Evolutionary conservation across 2,797 vertebrate genomes (phyloP), one percentile per base, ranked within the genome.

Genomic region (Benthosema pterotum): DNA sequence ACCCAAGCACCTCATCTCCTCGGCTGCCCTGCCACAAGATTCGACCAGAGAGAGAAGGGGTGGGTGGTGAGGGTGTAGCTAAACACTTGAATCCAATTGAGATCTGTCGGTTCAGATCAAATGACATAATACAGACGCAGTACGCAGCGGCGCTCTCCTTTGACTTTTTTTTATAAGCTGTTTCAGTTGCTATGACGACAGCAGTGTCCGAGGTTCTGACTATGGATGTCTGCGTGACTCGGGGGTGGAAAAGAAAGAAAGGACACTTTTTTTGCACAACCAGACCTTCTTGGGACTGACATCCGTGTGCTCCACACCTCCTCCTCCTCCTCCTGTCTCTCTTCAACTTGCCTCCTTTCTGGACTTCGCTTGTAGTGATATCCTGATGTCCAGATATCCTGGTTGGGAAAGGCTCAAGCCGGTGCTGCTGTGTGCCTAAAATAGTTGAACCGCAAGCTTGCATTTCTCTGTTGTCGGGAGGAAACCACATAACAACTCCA

Each of bases 131-230:
- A 53, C 42, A 43, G 65, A 67, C 7, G 0, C 1, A 51, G 7
- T 57, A 0, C 16, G 12, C 16, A 42, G 63, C 11, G 0, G 60
- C 1, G 5, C 59, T 51, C 61, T 64, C 63, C 49, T 46, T 60
- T 28, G 45, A 72, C 50, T 51, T 49, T 71, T 76, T 73, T 43
- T 72, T 43, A n/a, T n/a, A n/a, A 45, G 51, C 66, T 75, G 52
- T 60, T 50, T 52, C 60, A 55, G 84, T 89, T 75, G 76, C 76
- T 38, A 71, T 61, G 75, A 77, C 75, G 46, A 87, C 82, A 3
- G 71, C 28, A 2, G 45, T 69, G 22, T 72, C 53, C 16, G 13
- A 67, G 80, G 61, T 64, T 19, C 19, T 25, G 22, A 25, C 22
- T 25, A 3, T 11, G 45, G 77, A 74, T 25, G 45, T 67, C 68